A percentile compares a stretch with the other conserved stretches of the same genome.
Evolutionary conservation across 2,888 invertebrate genomes (phyloP).

Genomic region (Orgyia antiqua): DNA sequence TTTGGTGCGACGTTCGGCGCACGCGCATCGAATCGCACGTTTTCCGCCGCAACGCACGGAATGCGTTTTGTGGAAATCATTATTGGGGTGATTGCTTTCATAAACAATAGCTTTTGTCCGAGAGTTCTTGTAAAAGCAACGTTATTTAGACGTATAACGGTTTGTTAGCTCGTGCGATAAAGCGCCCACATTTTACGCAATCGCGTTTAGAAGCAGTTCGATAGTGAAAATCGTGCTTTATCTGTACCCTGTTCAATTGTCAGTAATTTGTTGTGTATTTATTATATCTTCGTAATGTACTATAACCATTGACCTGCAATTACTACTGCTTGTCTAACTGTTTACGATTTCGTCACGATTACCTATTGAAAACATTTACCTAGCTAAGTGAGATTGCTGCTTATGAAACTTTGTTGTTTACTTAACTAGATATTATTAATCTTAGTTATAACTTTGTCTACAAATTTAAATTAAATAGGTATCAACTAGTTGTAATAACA

Average conservation of each 20-base stretch:
- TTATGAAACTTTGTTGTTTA: background rate
- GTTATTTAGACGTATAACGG: constrained; percentile 64
- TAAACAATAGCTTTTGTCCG: constrained; percentile 75
- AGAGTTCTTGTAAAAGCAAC: constrained; percentile 54
- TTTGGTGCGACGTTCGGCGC: constrained; percentile 56
- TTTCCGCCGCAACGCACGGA: constrained; percentile 61
- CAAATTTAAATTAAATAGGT: background rate
- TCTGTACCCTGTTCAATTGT: constrained; percentile 27
- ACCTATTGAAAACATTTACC: no score
- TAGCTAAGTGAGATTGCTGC: background rate
- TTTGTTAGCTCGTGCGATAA: constrained; percentile 47
- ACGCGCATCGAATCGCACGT: constrained; percentile 74
- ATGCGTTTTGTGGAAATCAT: constrained; percentile 73
- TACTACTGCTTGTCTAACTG: constrained; percentile 9
- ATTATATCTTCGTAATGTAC: constrained; percentile 23
- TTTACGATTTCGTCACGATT: constrained; percentile 18
- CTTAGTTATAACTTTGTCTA: background rate
- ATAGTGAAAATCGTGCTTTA: constrained; percentile 30
- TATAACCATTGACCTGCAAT: constrained; percentile 17
- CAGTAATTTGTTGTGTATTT: constrained; percentile 26
- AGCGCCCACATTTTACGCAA: constrained; percentile 37
- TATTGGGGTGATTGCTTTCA: constrained; percentile 77
- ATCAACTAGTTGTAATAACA: constrained; percentile 5
- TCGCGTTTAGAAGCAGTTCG: constrained; percentile 32
- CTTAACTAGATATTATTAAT: no score